Evolutionary conservation across 2,113 vertebrate species (phyloP), one percentile per base, ranked within the genome.

Genomic region (Eulemur macaco): DNA sequence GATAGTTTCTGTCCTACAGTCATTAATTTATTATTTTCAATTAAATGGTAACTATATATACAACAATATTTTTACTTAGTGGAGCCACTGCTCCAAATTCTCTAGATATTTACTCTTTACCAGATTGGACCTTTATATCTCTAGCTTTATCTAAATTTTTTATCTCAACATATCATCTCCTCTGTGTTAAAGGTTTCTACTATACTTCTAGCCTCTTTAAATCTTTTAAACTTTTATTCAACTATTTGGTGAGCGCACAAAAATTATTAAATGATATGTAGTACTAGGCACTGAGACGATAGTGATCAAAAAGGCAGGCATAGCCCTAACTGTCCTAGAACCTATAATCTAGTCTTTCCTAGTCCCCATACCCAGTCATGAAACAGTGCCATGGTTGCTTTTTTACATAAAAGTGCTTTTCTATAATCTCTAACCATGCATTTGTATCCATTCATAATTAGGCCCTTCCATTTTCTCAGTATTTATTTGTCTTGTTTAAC

Each of bases 1-100:
- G 34, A 39, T 80, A 50, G 1, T 39, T 71, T 93, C 34, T 80
- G 11, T 69, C 21, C 39, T 74, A 69, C 8, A 29, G 21, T 88
- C 13, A 52, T 89, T 42, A 63, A 23, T 42, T 78, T 5, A 93
- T 56, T 82, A 93, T 37, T 96, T 97, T 91, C 29, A 56, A 29
- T 73, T 66, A 89, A 60, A 27, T 60, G 27, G 27, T 63, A 63
- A 63, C 17, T 92, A 0, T 86, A 74, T 60, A 23, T 39, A 42
- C 1, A 91, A 13, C 7, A 91, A 14, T n/a, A n/a, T 87, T 80
- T 85, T 1, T 66, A 3, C 8, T 76, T 10, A 81, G 2, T 81
- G 47, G 8, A 94, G 12, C 20, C 11, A 86, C 54, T 63, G 37
- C 95, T 11, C 27, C 7, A 66, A 83, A 90, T 95, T 92, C 25